phyloP scores from a whole-genome alignment of 2,888 invertebrate genomes.

The Trisateles emortualis region DNA sequence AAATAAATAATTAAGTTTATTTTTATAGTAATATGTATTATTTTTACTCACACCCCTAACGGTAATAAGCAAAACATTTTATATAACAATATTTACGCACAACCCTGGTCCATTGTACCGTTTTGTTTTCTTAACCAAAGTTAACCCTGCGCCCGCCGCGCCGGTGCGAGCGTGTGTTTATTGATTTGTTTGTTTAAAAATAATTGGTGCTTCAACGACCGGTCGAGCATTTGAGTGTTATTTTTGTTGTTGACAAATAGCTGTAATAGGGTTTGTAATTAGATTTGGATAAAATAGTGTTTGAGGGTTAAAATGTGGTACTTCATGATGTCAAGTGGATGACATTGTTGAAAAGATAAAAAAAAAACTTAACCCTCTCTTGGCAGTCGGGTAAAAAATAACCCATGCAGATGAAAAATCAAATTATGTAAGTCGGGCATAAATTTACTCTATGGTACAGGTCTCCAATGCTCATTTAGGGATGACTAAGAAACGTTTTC shows the following conservation, averaged over 20 bases:
- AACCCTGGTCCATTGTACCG: slow-evolving; percentile 37
- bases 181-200: slow-evolving; percentile 53
- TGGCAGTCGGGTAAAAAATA: too few relatives aligned
- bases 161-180: slow-evolving; percentile 36
- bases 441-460: too few relatives aligned
- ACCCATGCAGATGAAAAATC: too few relatives aligned
- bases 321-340: background rate
- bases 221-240: slow-evolving; percentile 29
- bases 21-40: background rate
- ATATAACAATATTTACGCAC: slow-evolving; percentile 17
- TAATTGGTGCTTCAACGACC: slow-evolving; percentile 43
- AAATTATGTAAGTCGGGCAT: too few relatives aligned
- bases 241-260: slow-evolving; percentile 35
- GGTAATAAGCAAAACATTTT: background rate
- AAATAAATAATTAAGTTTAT: too few relatives aligned
- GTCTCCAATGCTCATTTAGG: too few relatives aligned
- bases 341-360: too few relatives aligned
- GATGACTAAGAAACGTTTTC: too few relatives aligned
- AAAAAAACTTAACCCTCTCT: too few relatives aligned
- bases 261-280: slow-evolving; percentile 37
- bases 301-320: slow-evolving; percentile 7
- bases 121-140: slow-evolving; percentile 53
- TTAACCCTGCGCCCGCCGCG: slow-evolving; percentile 45
- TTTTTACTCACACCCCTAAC: background rate
- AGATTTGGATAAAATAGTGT: slow-evolving; percentile 17